These are phyloP conservation scores for Bubalus kerabau DNA, from an alignment of 2,113 vertebrate species.

Conservation along the genomic window DNA sequence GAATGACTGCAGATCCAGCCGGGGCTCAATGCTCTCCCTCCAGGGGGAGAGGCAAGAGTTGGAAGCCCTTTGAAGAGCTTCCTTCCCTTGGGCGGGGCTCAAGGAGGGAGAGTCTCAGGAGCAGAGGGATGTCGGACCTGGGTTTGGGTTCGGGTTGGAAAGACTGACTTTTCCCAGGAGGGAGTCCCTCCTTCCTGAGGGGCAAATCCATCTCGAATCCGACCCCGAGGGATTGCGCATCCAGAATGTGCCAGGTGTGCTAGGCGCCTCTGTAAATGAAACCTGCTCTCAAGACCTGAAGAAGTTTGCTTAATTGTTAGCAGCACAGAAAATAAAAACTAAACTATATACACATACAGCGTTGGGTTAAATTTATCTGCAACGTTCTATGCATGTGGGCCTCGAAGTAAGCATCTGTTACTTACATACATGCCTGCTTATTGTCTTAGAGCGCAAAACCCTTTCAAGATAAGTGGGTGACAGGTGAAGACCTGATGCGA, in stretches of 20 bases:
- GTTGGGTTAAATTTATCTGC: not conserved
- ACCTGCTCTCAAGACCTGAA: not conserved
- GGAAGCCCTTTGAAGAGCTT: not conserved
- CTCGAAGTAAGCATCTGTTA: not conserved
- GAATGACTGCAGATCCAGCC: not conserved
- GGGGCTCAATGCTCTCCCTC: rapidly evolving
- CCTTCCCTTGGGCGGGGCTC: not conserved
- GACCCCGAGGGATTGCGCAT: not conserved
- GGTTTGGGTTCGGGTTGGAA: not conserved
- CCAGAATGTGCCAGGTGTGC: not conserved
- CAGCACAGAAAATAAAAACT: not conserved
- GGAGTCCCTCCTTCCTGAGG: not conserved
- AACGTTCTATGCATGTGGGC: too few relatives aligned
- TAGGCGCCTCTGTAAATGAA: not conserved
- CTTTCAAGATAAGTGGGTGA: not conserved
- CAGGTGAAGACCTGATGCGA: not conserved
- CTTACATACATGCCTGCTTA: rapidly evolving
- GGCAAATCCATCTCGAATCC: not conserved
- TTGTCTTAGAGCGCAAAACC: not conserved
- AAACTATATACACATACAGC: not conserved
- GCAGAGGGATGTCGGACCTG: not conserved
- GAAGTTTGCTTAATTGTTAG: not conserved
- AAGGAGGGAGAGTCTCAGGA: not conserved
- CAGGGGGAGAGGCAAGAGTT: not conserved
- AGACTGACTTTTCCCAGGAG: not conserved